These are phyloP conservation scores for Cichladusa arquata DNA, from an alignment of 2,113 vertebrate species.

Conservation along the genomic window DNA sequence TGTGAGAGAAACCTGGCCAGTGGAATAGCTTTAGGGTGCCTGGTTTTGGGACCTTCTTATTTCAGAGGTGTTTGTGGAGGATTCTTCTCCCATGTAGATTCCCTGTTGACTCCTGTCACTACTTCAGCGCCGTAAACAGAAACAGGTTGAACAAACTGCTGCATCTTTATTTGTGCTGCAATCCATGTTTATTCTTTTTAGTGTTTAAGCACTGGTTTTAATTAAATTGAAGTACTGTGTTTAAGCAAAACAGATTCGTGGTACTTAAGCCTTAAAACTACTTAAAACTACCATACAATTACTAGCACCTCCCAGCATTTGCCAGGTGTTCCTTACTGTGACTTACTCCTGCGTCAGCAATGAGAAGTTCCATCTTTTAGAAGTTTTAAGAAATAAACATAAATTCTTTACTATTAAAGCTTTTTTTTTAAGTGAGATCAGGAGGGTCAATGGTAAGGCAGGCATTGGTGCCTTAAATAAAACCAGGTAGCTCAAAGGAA, in stretches of 20 bases:
- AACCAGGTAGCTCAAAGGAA: background rate
- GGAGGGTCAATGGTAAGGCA: background rate
- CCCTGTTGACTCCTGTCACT: background rate
- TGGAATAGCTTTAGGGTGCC: background rate
- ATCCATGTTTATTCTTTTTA: background rate
- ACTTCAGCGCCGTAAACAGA: background rate
- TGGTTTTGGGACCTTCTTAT: background rate
- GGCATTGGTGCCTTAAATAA: background rate
- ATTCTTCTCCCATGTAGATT: rapidly evolving
- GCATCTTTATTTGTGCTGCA: background rate
- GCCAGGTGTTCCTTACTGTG: background rate
- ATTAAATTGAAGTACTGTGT: background rate
- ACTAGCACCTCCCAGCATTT: background rate
- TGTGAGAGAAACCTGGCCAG: background rate
- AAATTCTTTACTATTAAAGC: background rate
- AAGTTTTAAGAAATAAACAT: background rate
- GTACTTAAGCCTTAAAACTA: background rate
- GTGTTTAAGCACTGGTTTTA: background rate
- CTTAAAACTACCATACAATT: background rate
- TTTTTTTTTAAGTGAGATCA: background rate
- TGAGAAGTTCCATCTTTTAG: background rate
- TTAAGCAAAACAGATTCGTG: background rate
- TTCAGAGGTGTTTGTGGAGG: background rate
- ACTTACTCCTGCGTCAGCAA: background rate
- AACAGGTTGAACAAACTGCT: background rate